Base-by-base conservation (phyloP, 1,140 invertebrate genomes). In the Melitaea cinxia region DNA sequence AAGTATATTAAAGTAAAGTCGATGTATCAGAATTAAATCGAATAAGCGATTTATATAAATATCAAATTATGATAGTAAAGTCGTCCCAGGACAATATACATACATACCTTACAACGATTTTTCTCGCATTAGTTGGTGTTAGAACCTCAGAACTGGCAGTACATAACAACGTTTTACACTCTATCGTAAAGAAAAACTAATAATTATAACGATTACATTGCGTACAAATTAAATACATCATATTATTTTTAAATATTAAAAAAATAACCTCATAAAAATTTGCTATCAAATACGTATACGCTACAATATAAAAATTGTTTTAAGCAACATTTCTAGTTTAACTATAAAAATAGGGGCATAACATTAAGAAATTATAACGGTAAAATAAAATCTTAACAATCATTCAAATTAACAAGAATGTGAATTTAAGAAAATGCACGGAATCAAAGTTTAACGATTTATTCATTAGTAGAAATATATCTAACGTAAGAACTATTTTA, bases 111-210 rank as follows among this genome's bases (percentile, higher is more conserved):
- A 65, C 73, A 75, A 73, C 70, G 72, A 54, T 57, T 76, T 69
- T 71, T 63, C 77, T 73, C 70, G 50, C 64, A 66, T 67, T 70
- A 77, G 55, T 86, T 85, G 83, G 83, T 85, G 85, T 89, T 85
- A 84, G 79, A 83, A 85, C 82, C 82, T 82, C 82, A 70, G 77
- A 81, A 80, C 83, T 89, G 87, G 87, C 84, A 89, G 87, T 88
- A 81, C 72, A 61, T 81, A 84, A 85, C 83, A 79, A 82, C 74
- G 75, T 80, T 74, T 81, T 87, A 81, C 72, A 71, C 67, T 78
- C 74, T 80, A 82, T 74, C 67, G 65, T 74, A 68, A 78, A 78
- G 71, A 80, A 74, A 83, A 77, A 75, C 69, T 71, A 77, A 79
- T 71, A 72, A n/a, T 59, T 1, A 77, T 67, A 83, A 85, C 68